These are phyloP conservation scores for Okamejei kenojei DNA, from an alignment of 2,797 vertebrate genomes.

Conservation along the genomic window DNA sequence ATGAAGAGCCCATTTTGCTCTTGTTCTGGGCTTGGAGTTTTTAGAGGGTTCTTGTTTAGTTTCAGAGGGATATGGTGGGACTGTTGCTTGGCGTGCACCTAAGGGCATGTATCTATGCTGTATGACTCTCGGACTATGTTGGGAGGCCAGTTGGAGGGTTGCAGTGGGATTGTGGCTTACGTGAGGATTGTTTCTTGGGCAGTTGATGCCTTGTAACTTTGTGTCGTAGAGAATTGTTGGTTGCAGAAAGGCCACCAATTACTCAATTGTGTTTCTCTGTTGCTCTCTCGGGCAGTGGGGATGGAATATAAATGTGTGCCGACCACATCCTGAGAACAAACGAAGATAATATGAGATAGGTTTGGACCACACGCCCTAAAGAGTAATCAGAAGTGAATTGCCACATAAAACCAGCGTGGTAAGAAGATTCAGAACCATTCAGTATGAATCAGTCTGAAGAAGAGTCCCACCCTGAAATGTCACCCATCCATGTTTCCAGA, in stretches of 20 bases:
- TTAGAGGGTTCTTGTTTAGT: too few relatives aligned
- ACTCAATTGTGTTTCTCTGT: background rate
- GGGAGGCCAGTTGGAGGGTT: background rate
- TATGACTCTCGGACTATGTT: background rate
- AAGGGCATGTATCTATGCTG: too few relatives aligned
- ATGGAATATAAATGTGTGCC: background rate
- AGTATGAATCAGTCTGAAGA: too few relatives aligned
- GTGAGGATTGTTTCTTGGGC: background rate
- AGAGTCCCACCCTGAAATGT: too few relatives aligned
- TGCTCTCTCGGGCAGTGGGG: background rate
- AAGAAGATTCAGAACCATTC: too few relatives aligned
- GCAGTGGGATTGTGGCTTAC: background rate
- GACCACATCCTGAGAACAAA: slow-evolving; percentile 7
- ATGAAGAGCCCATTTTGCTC: too few relatives aligned
- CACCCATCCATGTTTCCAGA: too few relatives aligned
- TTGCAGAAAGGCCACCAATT: background rate
- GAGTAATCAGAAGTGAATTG: background rate
- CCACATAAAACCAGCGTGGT: background rate
- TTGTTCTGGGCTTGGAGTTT: too few relatives aligned
- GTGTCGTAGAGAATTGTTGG: background rate
- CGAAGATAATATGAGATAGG: background rate
- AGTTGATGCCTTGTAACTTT: background rate
- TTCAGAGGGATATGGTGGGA: too few relatives aligned
- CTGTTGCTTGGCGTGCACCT: too few relatives aligned
- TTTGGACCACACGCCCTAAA: background rate